Conservation (phyloP, 2,113 vertebrate species). For the Xiphias gladius region DNA sequence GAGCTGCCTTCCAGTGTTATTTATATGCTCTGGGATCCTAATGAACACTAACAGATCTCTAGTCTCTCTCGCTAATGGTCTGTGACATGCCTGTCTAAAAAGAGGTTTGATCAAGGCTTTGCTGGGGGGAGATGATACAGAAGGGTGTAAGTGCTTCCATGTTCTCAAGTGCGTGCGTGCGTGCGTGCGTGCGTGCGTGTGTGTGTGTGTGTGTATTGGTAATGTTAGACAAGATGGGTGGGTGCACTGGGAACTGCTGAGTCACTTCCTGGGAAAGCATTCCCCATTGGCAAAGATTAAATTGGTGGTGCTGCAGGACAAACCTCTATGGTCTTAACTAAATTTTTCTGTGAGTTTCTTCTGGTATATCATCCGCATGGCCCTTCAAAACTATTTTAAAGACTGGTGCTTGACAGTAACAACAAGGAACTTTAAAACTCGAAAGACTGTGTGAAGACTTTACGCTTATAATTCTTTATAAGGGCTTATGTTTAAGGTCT, state of each 20-base stretch:
- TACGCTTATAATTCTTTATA: not conserved
- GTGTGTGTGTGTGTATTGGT: conserved; percentile 5
- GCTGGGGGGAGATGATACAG: conserved; percentile 1
- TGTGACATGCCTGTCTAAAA: conserved; percentile 48
- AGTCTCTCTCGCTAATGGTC: conserved; percentile 61
- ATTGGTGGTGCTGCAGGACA: not conserved
- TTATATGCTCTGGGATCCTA: conserved; percentile 52
- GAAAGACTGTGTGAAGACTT: not conserved
- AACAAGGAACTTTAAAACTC: not conserved
- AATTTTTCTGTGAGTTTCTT: not conserved
- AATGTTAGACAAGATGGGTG: not conserved
- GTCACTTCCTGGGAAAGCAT: conserved; percentile 31
- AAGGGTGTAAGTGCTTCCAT: conserved; percentile 22
- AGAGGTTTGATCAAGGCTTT: conserved; percentile 49
- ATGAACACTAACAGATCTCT: conserved; percentile 54
- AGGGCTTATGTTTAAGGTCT: not conserved
- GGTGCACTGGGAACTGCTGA: conserved; percentile 18
- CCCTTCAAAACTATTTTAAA: conserved; percentile 18
- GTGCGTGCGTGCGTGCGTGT: conserved; percentile 8
- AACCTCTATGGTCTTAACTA: not conserved
- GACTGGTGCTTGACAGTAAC: conserved; percentile 5
- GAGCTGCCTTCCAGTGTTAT: conserved; percentile 48
- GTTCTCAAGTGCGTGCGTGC: conserved; percentile 1
- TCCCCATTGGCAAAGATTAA: not conserved
- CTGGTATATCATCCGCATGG: not conserved